These are phyloP conservation scores for Podiceps cristatus DNA, from an alignment of 2,113 vertebrate species.

Conservation along the genomic window DNA sequence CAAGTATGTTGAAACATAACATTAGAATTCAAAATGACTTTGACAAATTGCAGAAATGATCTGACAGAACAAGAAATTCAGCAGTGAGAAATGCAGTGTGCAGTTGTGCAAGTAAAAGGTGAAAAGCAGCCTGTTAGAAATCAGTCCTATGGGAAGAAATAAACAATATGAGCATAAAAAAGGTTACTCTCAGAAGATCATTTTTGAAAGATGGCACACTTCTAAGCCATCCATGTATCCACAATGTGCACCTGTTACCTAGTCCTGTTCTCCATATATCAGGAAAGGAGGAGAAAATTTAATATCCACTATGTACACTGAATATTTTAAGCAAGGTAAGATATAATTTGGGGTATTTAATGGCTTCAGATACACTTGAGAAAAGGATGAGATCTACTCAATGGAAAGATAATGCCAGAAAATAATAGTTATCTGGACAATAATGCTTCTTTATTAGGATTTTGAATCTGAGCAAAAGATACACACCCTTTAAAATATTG, in stretches of 20 bases:
- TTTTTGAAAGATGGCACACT: not conserved
- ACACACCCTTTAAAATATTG: not conserved
- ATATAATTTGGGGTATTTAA: not conserved
- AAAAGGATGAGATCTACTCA: not conserved
- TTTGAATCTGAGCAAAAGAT: not conserved
- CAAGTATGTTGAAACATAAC: not conserved
- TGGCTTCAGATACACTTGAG: not conserved
- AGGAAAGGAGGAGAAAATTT: not conserved
- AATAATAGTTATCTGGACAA: not conserved
- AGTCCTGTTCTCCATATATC: not conserved
- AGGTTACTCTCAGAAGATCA: not conserved
- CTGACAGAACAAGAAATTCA: not conserved
- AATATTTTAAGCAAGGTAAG: not conserved
- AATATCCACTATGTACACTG: not conserved
- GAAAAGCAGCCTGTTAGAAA: not conserved
- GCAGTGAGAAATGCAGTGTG: not conserved
- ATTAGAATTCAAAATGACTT: not conserved
- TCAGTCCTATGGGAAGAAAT: not conserved
- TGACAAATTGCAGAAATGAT: not conserved
- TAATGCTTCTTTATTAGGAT: not conserved
- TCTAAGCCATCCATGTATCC: not conserved
- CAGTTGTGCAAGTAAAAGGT: not conserved
- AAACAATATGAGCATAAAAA: not conserved
- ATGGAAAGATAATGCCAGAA: not conserved
- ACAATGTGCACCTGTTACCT: not conserved